Conservation (phyloP, 2,113 vertebrate genomes). For the Lepidothrix coronata region DNA sequence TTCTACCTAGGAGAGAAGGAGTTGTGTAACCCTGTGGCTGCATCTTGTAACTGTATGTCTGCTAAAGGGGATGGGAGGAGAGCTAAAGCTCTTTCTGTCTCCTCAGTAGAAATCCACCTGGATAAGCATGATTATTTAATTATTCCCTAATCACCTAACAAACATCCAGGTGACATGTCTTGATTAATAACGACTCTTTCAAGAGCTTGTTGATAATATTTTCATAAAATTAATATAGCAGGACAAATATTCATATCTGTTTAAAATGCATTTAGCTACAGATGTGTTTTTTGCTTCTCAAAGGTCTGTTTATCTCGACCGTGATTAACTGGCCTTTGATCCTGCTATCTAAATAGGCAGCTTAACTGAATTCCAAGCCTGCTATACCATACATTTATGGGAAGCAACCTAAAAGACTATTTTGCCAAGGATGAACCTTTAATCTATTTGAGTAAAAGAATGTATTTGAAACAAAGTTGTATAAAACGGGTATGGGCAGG, state of each 20-base stretch:
- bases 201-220: not conserved
- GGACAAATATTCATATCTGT: not conserved
- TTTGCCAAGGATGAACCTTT: not conserved
- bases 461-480: not conserved
- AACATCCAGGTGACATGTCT: not conserved
- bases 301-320: not conserved
- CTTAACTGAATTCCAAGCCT: not conserved
- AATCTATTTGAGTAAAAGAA: not conserved
- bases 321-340: not conserved
- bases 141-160: not conserved
- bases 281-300: not conserved
- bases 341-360: not conserved
- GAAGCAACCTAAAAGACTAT: not conserved
- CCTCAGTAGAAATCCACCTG: not conserved
- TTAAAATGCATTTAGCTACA: not conserved
- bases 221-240: not conserved
- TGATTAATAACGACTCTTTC: not conserved
- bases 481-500: not conserved
- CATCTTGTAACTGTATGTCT: not conserved
- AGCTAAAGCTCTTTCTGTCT: not conserved
- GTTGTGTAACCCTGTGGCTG: not conserved
- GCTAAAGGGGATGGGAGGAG: fast-evolving
- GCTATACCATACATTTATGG: not conserved
- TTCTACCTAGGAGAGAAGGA: not conserved
- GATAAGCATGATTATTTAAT: not conserved